phyloP scores from a whole-genome alignment of 2,888 invertebrate species.

The Lasioglossum figueresi region DNA sequence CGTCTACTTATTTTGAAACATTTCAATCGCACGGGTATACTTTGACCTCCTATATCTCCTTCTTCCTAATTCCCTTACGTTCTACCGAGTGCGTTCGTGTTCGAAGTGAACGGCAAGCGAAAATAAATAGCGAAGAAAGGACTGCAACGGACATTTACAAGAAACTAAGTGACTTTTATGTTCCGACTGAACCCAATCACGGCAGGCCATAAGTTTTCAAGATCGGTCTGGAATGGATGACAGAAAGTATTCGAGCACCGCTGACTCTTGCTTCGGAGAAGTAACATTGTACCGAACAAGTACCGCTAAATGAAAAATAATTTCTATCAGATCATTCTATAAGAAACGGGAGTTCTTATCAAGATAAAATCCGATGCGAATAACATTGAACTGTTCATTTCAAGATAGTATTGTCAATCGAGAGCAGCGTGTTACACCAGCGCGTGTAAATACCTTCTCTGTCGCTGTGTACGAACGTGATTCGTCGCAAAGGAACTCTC shows the following conservation, averaged over 20 bases:
- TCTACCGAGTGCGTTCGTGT: neutral
- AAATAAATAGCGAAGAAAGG: neutral
- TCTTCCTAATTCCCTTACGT: neutral
- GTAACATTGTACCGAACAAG: neutral
- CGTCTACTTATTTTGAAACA: slow-evolving; percentile 16
- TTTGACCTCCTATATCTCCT: neutral
- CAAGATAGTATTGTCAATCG: neutral
- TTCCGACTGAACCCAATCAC: neutral
- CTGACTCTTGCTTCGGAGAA: neutral
- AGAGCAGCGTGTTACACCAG: neutral
- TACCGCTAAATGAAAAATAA: neutral
- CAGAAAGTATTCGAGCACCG: slow-evolving; percentile 2
- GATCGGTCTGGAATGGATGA: neutral
- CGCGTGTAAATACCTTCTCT: neutral
- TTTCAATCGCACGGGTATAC: neutral
- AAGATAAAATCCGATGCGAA: neutral
- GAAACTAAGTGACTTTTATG: neutral
- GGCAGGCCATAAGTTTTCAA: neutral
- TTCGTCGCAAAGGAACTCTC: neutral
- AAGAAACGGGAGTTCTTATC: neutral
- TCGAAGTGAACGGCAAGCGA: neutral
- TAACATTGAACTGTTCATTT: neutral
- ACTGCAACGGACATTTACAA: neutral
- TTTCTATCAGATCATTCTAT: neutral
- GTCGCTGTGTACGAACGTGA: neutral